These are phyloP conservation scores for Xerus inauris DNA, from an alignment of 2,113 vertebrate species.

Conservation along the genomic window DNA sequence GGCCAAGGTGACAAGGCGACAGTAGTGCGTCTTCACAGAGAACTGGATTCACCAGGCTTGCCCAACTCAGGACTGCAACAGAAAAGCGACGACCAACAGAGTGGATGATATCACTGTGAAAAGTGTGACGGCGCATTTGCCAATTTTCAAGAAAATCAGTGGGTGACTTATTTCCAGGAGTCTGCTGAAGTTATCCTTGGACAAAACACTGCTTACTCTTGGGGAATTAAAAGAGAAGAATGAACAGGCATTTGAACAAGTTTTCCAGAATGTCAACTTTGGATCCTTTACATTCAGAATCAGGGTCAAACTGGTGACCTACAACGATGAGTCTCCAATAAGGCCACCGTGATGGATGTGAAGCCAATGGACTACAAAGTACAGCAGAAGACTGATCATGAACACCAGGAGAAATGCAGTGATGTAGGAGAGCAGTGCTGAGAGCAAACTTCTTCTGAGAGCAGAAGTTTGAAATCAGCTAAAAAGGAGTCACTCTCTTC, in stretches of 20 bases:
- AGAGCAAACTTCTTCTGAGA: too few species aligned
- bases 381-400: constrained; percentile 92
- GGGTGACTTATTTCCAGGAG: constrained; percentile 99
- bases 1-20: constrained; percentile 98
- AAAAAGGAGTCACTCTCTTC: not conserved
- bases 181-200: constrained; percentile 95
- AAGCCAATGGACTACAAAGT: constrained; percentile 95
- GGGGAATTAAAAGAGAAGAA: constrained; percentile 97
- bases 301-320: constrained; percentile 96
- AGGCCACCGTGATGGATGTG: constrained; percentile 93
- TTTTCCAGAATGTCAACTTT: constrained; percentile 96
- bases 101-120: constrained; percentile 96
- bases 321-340: constrained; percentile 97
- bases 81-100: too few species aligned
- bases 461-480: constrained; percentile 39
- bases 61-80: constrained; percentile 95
- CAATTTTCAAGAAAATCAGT: constrained; percentile 96
- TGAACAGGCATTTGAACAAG: constrained; percentile 93
- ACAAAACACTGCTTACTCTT: constrained; percentile 92
- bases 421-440: constrained; percentile 54
- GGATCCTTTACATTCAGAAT: constrained; percentile 93
- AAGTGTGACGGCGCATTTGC: constrained; percentile 97
- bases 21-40: constrained; percentile 94
- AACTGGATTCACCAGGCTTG: constrained; percentile 98
- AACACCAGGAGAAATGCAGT: constrained; percentile 91